Percentiles rank a stretch among this genome's conserved stretches.
Conservation (phyloP, 2,888 invertebrate species). For the Bembecia ichneumoniformis region DNA sequence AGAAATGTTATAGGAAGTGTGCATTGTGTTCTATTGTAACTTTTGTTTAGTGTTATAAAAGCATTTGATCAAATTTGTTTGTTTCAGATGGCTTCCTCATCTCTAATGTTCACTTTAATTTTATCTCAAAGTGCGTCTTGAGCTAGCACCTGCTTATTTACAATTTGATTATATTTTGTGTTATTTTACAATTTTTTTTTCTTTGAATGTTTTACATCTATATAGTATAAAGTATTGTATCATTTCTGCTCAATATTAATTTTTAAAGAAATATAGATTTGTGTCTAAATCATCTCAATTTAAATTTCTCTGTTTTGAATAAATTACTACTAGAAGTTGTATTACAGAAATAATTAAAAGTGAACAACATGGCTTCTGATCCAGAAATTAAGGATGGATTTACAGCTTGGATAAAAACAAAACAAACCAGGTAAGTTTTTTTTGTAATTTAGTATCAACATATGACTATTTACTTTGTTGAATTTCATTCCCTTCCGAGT, state of each 20-base stretch:
- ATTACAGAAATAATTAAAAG: no score
- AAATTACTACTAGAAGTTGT: no score
- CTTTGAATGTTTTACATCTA: slow-evolving; percentile 13
- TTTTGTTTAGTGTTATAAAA: no score
- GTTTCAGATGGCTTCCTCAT: slow-evolving; percentile 55
- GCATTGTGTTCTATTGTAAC: no score
- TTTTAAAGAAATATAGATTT: not conserved
- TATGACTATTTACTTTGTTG: no score
- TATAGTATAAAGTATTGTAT: slow-evolving; percentile 51
- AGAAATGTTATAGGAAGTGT: no score
- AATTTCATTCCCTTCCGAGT: no score
- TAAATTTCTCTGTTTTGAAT: no score
- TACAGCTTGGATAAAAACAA: slow-evolving; percentile 82
- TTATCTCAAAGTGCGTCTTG: slow-evolving; percentile 53
- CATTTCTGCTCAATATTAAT: slow-evolving; percentile 63
- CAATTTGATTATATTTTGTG: slow-evolving; percentile 11
- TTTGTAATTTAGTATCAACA: no score
- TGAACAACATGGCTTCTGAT: slow-evolving; percentile 58
- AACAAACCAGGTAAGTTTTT: slow-evolving; percentile 64
- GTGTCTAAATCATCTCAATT: not conserved
- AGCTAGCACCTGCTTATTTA: slow-evolving; percentile 20
- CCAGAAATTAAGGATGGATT: slow-evolving; percentile 75
- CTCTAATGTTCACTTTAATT: slow-evolving; percentile 20
- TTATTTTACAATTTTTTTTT: slow-evolving; percentile 18
- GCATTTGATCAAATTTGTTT: slow-evolving; percentile 13